Conservation (phyloP, 2,888 invertebrate species). For the Mactromeris polynyma region DNA sequence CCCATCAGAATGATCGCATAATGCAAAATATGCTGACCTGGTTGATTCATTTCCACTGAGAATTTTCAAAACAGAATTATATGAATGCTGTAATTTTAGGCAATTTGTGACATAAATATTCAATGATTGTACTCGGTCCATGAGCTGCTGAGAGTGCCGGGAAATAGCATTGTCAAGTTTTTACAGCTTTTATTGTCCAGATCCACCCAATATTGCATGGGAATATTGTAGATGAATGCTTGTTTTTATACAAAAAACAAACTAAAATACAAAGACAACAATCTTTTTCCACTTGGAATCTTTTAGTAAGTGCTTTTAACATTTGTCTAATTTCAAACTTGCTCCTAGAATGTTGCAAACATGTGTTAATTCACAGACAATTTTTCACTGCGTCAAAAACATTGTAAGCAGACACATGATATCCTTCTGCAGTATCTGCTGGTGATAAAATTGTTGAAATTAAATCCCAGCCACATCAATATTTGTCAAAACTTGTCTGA, state of each 20-base stretch:
- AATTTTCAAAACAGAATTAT: constrained; percentile 11
- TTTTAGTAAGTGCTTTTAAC: constrained; percentile 13
- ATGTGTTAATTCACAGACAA: not conserved
- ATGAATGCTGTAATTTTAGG: not conserved
- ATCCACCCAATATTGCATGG: not conserved
- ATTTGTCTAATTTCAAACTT: constrained; percentile 5
- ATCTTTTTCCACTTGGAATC: constrained; percentile 1
- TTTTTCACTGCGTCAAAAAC: not conserved
- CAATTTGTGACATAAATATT: constrained; percentile 18
- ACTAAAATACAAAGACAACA: not conserved
- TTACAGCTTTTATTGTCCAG: not conserved
- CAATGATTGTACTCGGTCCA: not conserved
- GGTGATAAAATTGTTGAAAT: constrained; percentile 11
- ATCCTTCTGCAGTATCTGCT: not conserved
- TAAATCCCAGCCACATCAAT: constrained; percentile 7
- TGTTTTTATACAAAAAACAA: not conserved
- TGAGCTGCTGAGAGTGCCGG: not conserved
- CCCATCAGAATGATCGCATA: not conserved
- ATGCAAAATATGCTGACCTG: not conserved
- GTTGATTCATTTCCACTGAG: not conserved
- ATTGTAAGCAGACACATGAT: not conserved
- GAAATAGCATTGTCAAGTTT: constrained; percentile 7
- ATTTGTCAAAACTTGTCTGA: constrained; percentile 32
- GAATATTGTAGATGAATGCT: not conserved
- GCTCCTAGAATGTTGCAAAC: constrained; percentile 5